These are phyloP conservation scores for Sesamia nonagrioides DNA, from an alignment of 1,140 invertebrate species.

Conservation along the genomic window DNA sequence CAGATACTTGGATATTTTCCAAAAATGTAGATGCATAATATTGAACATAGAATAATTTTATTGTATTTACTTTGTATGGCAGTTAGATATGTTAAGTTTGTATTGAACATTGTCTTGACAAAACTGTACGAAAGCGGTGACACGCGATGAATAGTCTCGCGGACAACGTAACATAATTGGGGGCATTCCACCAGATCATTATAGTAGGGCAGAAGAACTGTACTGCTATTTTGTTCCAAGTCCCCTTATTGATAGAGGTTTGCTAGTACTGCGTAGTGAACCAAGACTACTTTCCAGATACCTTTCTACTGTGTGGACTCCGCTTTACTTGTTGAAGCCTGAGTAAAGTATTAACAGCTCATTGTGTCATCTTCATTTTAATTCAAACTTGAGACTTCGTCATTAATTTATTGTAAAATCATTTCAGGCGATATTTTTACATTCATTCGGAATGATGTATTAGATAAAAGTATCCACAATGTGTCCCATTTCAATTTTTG, in stretches of 20 bases:
- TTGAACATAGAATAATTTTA: neutral
- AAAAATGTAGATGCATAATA: neutral
- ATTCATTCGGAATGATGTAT: conserved; percentile 70
- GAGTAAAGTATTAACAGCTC: conserved; percentile 68
- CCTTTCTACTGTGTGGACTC: conserved; percentile 32
- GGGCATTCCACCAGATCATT: neutral
- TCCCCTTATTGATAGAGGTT: neutral
- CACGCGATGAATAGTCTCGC: conserved; percentile 1
- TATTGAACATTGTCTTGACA: conserved; percentile 71
- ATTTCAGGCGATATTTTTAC: conserved; percentile 58
- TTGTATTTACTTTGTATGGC: conserved; percentile 39
- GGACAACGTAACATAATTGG: neutral
- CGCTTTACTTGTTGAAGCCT: conserved; percentile 64
- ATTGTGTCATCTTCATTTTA: conserved; percentile 59
- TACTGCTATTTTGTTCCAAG: no score
- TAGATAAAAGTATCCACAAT: conserved; percentile 73
- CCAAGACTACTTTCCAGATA: neutral
- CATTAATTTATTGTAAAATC: conserved; percentile 29
- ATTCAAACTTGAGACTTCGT: conserved; percentile 28
- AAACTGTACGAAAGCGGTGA: conserved; percentile 62
- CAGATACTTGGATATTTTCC: conserved; percentile 7
- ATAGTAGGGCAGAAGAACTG: no score
- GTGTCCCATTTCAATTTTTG: conserved; percentile 70
- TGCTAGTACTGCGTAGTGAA: neutral
- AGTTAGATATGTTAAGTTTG: conserved; percentile 15